Evolutionary conservation across 2,888 invertebrate genomes (phyloP), one percentile per base, ranked within the genome.

Genomic region (Diaphora mendica): DNA sequence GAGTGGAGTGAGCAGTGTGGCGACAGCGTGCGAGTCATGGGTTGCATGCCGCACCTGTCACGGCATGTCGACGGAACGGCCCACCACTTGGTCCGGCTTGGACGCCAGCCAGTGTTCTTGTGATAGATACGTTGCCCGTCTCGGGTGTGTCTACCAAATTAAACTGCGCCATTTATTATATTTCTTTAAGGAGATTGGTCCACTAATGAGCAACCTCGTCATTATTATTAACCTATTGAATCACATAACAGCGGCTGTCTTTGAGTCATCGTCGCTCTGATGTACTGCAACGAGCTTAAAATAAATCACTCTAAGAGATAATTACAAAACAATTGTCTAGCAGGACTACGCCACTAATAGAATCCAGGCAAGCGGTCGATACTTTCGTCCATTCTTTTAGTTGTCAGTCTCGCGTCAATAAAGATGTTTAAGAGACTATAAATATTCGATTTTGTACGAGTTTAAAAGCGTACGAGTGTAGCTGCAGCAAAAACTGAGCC

Each of bases 21-120:
- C 89, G 89, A 89, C 87, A 86, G 87, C 88, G 87, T 78, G 85
- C 89, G 91, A 93, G 93, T 93, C 94, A 94, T 92, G 94, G 94
- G 95, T 94, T 93, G 94, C 93, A 93, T 93, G 92, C 93, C 93
- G 89, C 95, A 95, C 92, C 95, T 95, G 95, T 94, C 95, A 91
- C 91, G 87, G 85, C 91, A 87, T 89, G 94, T 95, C 94, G 91
- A 79, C 93, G 90, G 92, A 86, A 86, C 93, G 90, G 94, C 95
- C 95, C 95, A 94, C 95, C 95, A 91, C 93, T 94, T 91, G 94
- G 91, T 89, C 90, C 87, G 89, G 88, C 89, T 95, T 95, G 95
- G 95, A 92, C 90, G 86, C 75, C 80, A 89, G 95, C 95, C 95
- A 95, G 94, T 90, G 88, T 87, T 87, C 86, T 87, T 88, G 90